phyloP scores from a whole-genome alignment of 1,140 invertebrate species.

The Trichonephila clavata region DNA sequence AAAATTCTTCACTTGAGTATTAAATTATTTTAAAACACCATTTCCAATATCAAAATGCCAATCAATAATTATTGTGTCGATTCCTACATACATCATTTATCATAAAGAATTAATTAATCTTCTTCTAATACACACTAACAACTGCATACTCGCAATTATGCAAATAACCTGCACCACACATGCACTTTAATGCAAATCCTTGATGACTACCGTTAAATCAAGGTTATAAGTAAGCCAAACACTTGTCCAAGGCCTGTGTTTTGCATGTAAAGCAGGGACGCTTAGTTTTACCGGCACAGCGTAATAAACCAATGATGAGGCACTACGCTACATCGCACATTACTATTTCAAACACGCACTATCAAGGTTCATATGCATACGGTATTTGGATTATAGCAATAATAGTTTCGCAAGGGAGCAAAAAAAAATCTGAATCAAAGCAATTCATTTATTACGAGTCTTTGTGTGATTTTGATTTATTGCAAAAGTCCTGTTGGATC shows the following conservation, averaged over 20 bases:
- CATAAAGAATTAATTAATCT: too few species aligned
- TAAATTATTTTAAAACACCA: too few species aligned
- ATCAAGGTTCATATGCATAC: not conserved
- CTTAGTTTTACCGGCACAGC: not conserved
- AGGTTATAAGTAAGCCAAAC: too few species aligned
- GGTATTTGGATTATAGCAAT: not conserved
- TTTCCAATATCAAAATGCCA: too few species aligned
- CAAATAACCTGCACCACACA: too few species aligned
- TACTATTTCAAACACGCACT: not conserved
- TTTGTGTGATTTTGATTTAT: not conserved
- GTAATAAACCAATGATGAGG: not conserved
- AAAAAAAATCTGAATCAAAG: not conserved
- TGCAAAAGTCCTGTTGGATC: not conserved
- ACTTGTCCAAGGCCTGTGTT: not conserved
- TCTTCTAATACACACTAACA: too few species aligned
- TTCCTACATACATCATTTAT: too few species aligned
- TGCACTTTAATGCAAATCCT: too few species aligned
- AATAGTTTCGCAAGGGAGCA: not conserved
- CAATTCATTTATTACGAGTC: constrained; percentile 4
- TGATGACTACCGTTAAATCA: too few species aligned
- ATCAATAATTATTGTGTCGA: too few species aligned
- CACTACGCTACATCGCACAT: not conserved
- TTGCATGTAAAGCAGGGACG: not conserved
- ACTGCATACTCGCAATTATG: too few species aligned
- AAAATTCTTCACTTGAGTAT: too few species aligned